Base-by-base conservation (phyloP, 2,797 vertebrate genomes). In the Pangasius larnaudii region DNA sequence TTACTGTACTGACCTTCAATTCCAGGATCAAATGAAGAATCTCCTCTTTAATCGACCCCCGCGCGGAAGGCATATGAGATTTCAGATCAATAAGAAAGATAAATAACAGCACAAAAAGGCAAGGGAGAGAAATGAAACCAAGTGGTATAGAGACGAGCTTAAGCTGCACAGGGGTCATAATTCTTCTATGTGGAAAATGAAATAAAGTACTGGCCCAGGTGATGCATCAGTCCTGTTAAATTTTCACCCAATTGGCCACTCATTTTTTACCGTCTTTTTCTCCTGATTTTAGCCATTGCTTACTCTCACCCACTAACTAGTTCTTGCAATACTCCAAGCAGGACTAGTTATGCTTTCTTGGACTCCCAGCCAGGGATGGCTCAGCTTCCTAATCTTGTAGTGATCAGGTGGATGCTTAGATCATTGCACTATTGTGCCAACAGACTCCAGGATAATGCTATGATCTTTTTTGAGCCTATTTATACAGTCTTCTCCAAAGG, bases 1-100 rank as follows among this genome's bases (percentile, higher is more conserved):
- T 81, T 59, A 42, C 58, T 81, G 58, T 27, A 81, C 33, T 81
- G 58, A 81, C 36, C 79, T 81, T 81, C 61, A 65, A 30, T 22
- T 83, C 42, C n/a, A 65, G 61, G 49, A 83, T 83, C 36, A 39
- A 85, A 59, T 85, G 33, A 59, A 75, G 74, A 79, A 79, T 69
- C 75, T 69, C 63, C 74, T 56, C 61, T 67, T 51, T 67, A 67
- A 86, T 53, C 19, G 46, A 80, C 24, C 18, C n/a, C n/a, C 22
- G 2, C 8, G 10, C 6, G 33, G 36, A 61, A 61, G 56, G 58
- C 22, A 7, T 42, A 42, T 87, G n/a, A 71, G 58, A 72, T 83
- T 74, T 61, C 53, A 87, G 67, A 74, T 87, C 79, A 61, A 83
- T 83, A 51, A 49, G 7, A 74, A 83, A 75, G n/a, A 87, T 61